Percentiles rank a stretch among this genome's conserved stretches.
phyloP scores from a whole-genome alignment of 1,140 invertebrate species.

The Drosophila ficusphila region DNA sequence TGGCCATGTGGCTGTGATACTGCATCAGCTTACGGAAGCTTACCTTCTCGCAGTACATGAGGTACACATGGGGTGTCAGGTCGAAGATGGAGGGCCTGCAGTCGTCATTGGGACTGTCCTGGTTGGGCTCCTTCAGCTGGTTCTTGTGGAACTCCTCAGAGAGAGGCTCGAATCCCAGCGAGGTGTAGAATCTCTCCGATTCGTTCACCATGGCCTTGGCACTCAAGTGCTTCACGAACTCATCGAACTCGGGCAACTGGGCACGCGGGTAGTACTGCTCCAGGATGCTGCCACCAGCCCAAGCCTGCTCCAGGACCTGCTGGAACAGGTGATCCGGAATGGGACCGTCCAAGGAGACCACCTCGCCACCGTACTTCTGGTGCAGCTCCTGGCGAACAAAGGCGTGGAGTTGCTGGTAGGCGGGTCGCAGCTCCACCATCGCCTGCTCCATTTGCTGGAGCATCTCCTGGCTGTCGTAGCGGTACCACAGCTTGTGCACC shows the following conservation, averaged over 20 bases:
- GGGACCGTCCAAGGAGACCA: constrained; percentile 89
- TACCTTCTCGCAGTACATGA: constrained; percentile 79
- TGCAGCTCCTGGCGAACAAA: constrained; percentile 91
- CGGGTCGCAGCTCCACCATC: constrained; percentile 89
- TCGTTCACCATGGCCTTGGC: constrained; percentile 64
- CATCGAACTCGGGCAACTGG: constrained; percentile 69
- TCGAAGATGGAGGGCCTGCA: constrained; percentile 77
- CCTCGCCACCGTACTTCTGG: constrained; percentile 89
- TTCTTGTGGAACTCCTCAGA: constrained; percentile 61
- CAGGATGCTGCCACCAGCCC: constrained; percentile 73
- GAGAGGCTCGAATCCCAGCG: constrained; percentile 60
- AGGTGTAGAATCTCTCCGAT: constrained; percentile 72
- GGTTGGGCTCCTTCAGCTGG: constrained; percentile 72
- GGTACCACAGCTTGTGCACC: constrained; percentile 73
- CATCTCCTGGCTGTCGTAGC: constrained; percentile 85
- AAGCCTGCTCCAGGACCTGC: constrained; percentile 76
- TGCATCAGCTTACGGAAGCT: constrained; percentile 79
- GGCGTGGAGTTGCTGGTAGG: constrained; percentile 94
- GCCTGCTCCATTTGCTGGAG: constrained; percentile 85
- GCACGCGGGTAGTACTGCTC: constrained; percentile 64
- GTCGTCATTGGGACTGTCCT: constrained; percentile 65
- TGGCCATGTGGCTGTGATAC: constrained; percentile 91
- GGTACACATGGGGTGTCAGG: constrained; percentile 65
- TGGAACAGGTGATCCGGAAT: constrained; percentile 95
- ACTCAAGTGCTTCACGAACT: constrained; percentile 54